Evolutionary conservation across 1,140 invertebrate genomes (phyloP), one percentile per base, ranked within the genome.

Genomic region (Pseudomyrmex gracilis): DNA sequence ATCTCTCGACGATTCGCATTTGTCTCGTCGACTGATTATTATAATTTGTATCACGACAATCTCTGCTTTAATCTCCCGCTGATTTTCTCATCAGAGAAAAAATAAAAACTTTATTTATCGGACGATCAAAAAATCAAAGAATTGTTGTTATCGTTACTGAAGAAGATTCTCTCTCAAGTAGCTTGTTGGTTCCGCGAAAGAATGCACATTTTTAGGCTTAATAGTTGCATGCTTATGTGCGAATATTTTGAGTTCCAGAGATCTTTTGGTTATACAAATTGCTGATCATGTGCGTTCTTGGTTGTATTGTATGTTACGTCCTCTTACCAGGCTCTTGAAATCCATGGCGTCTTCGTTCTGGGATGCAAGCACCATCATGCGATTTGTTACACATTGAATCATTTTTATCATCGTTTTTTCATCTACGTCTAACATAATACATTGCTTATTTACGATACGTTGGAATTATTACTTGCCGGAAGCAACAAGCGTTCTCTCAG

Each of bases 311-410:
- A 80, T 70, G 12, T 80, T 80, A 51, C 43, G 22, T 80, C 76
- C 76, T 58, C 53, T 34, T 10, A 51, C 76, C 43, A 80, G 76
- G 76, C 53, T 80, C 53, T 80, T 71, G 43, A 80, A 34, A 80
- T 70, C 74, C 53, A 45, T 58, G 76, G 66, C 76, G 76, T 78
- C 76, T 78, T 78, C 76, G 76, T 80, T 80, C 66, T 80, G 76
- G 66, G 76, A 78, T 78, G 64, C 76, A 80, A 80, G 76, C 76
- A 58, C 66, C 76, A 53, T 71, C 76, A 60, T 71, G 66, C 76
- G 53, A 80, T 71, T 80, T 80, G 47, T 80, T 64, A 53, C 73
- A 76, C 22, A 58, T n/a, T n/a, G n/a, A 60, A 49, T 80, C 76
- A 80, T 76, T 80, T 70, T 77, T 71, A n/a, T 80, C 66, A 76